Percentiles rank a stretch among this genome's conserved stretches.
phyloP scores from a whole-genome alignment of 1,140 invertebrate species.

The Drosophila pectinifera region DNA sequence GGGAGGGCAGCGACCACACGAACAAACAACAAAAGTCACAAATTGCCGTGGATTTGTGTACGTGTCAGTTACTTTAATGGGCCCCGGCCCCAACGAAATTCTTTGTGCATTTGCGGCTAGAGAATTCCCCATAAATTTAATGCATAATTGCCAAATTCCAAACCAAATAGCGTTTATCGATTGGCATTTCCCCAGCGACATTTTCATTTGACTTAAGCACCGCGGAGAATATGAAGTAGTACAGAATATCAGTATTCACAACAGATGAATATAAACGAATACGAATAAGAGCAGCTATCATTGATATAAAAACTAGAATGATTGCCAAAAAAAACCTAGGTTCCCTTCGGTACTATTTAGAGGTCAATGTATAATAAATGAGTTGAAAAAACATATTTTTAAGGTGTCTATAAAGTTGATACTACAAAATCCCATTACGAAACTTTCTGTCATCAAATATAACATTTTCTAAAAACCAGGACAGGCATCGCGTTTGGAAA shows the following conservation, averaged over 20 bases:
- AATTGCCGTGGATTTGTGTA: constrained; percentile 58
- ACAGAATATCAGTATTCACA: neutral
- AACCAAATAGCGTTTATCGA: constrained; percentile 49
- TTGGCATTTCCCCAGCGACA: constrained; percentile 20
- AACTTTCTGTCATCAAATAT: no score
- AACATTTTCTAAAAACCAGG: no score
- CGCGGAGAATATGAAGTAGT: neutral
- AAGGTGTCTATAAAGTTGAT: no score
- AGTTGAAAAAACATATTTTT: no score
- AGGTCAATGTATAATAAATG: no score
- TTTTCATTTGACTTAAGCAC: neutral
- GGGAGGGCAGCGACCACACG: constrained; percentile 23
- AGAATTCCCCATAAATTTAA: constrained; percentile 66
- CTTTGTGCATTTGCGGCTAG: constrained; percentile 44
- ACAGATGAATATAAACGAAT: no score
- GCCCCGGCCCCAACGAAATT: constrained; percentile 23
- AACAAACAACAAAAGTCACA: constrained; percentile 52
- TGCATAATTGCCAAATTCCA: constrained; percentile 58
- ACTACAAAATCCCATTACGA: no score
- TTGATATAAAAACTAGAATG: no score
- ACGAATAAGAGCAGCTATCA: no score
- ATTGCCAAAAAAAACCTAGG: no score
- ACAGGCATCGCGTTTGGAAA: no score
- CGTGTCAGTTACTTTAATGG: constrained; percentile 56
- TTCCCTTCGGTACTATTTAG: no score